Conservation (phyloP, 1,140 invertebrate species). For the Danaus plexippus region DNA sequence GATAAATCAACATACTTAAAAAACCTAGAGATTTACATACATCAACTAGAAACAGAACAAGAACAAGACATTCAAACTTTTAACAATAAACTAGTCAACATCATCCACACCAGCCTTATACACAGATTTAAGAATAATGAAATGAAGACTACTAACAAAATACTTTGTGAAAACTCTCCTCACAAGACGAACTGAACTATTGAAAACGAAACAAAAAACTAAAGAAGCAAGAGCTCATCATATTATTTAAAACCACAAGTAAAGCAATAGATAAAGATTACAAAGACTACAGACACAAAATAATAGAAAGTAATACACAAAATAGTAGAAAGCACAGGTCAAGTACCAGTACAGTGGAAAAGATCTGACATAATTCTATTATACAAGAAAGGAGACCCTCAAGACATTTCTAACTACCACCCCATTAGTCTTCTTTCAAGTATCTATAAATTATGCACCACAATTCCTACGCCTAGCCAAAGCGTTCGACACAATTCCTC, state of each 20-base stretch:
- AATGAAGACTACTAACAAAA: neutral
- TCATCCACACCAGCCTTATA: slow-evolving; percentile 9
- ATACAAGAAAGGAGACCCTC: neutral
- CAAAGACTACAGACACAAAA: slow-evolving; percentile 21
- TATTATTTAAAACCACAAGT: slow-evolving; percentile 26
- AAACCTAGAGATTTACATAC: too few relatives aligned
- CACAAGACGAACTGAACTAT: slow-evolving; percentile 20
- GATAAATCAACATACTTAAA: neutral
- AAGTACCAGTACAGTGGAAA: slow-evolving; percentile 25
- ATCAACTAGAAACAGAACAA: neutral
- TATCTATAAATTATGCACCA: too few relatives aligned
- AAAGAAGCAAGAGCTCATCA: slow-evolving; percentile 26
- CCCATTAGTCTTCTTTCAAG: too few relatives aligned
- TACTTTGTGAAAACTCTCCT: slow-evolving; percentile 15
- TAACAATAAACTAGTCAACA: slow-evolving; percentile 6
- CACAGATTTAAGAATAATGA: neutral
- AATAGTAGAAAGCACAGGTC: slow-evolving; percentile 15
- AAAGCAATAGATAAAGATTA: slow-evolving; percentile 28
- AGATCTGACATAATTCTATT: slow-evolving; percentile 23
- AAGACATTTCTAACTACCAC: too few relatives aligned
- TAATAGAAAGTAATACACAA: slow-evolving; percentile 29
- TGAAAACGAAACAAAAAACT: slow-evolving; percentile 20
- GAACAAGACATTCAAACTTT: slow-evolving; percentile 6
- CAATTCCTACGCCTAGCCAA: slow-evolving; percentile 1
- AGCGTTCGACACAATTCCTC: slow-evolving; percentile 2